Conservation (phyloP, 92 coral and sea anemone genomes). For the Chrysogorgia sp. region DNA sequence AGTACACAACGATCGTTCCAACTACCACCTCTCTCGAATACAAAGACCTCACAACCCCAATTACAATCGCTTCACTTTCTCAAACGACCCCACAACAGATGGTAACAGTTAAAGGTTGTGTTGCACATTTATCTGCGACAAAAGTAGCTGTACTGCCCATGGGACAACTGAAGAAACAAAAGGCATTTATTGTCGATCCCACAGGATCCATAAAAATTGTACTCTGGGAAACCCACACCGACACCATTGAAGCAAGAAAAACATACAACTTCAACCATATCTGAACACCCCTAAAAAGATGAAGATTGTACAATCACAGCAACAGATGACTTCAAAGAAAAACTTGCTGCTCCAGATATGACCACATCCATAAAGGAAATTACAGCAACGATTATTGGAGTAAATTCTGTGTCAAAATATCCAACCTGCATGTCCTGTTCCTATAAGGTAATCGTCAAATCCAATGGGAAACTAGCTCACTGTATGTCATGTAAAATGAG, state of each 20-base stretch:
- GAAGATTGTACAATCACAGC: constrained; percentile 58
- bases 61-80: background rate
- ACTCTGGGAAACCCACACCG: constrained; percentile 66
- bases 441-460: constrained; percentile 68
- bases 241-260: constrained; percentile 34
- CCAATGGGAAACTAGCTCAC: constrained; percentile 56
- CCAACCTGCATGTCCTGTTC: constrained; percentile 64
- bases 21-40: constrained; percentile 6
- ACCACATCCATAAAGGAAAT: constrained; percentile 60
- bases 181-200: constrained; percentile 37
- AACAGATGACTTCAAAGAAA: constrained; percentile 62
- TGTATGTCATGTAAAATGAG: constrained; percentile 63
- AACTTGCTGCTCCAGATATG: constrained; percentile 56
- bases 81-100: constrained; percentile 4
- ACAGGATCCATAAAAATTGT: constrained; percentile 64
- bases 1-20: background rate
- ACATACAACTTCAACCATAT: constrained; percentile 55
- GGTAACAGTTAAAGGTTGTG: background rate
- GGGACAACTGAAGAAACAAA: background rate
- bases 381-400: constrained; percentile 59
- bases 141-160: background rate
- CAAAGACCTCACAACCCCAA: background rate
- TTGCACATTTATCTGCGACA: background rate
- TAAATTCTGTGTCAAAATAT: constrained; percentile 56
- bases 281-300: constrained; percentile 67